phyloP scores from a whole-genome alignment of 2,113 vertebrate genomes.

The Rhadina sibilatrix region DNA sequence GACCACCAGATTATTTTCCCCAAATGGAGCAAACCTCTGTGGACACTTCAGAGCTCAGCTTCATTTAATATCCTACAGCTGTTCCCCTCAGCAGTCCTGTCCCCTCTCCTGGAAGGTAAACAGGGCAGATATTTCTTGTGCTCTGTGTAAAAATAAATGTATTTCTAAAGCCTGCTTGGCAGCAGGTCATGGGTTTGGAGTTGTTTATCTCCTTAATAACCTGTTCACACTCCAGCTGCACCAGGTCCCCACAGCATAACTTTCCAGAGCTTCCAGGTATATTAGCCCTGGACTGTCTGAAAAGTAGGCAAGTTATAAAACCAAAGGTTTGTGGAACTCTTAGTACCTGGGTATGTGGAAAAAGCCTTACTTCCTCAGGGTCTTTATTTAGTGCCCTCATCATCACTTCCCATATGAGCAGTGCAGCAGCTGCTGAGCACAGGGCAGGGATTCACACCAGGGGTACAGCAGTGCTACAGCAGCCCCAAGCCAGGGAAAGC shows the following conservation, averaged over 20 bases:
- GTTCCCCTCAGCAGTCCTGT: not conserved
- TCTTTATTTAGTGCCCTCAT: not conserved
- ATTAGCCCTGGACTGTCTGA: not conserved
- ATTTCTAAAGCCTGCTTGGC: not conserved
- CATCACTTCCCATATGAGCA: fast-evolving
- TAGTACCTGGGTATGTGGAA: not conserved
- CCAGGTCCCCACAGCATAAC: not conserved
- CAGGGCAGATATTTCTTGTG: not conserved
- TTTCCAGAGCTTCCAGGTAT: not conserved
- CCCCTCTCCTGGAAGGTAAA: not conserved
- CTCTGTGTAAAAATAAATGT: not conserved
- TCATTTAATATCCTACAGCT: not conserved
- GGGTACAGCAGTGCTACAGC: not conserved
- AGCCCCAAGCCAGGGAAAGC: not conserved
- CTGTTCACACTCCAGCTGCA: not conserved
- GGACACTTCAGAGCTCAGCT: not conserved
- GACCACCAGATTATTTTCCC: not conserved
- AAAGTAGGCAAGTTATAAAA: not conserved
- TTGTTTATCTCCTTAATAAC: not conserved
- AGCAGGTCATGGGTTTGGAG: not conserved
- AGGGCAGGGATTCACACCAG: not conserved
- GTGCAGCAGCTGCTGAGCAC: not conserved
- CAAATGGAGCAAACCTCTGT: not conserved
- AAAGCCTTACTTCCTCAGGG: not conserved
- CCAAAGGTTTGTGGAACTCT: not conserved